A percentile compares a stretch with the other conserved stretches of the same genome.
These are phyloP conservation scores for Eupristina koningsbergeri DNA, from an alignment of 1,140 invertebrate species.

Conservation along the genomic window DNA sequence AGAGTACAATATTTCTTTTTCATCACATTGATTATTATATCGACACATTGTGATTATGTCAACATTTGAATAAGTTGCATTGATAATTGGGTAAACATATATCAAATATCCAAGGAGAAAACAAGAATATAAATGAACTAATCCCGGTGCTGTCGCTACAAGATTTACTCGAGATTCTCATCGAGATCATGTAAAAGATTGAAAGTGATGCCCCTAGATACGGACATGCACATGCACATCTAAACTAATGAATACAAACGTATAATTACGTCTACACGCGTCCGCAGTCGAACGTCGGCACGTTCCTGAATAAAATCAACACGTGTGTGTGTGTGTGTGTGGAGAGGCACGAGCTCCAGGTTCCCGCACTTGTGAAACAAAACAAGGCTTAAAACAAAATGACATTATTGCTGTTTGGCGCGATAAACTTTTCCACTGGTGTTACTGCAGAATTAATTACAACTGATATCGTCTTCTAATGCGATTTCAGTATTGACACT, in stretches of 20 bases:
- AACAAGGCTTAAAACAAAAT: conserved; percentile 23
- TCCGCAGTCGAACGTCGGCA: too few species aligned
- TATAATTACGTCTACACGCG: too few species aligned
- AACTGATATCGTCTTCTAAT: conserved; percentile 19
- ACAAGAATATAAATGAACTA: neutral
- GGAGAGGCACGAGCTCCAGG: too few species aligned
- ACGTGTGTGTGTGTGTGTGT: too few species aligned
- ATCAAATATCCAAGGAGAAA: neutral
- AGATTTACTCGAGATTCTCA: neutral
- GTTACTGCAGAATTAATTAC: conserved; percentile 22
- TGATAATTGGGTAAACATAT: neutral
- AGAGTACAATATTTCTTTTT: too few species aligned
- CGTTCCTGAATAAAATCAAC: too few species aligned
- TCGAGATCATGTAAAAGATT: neutral
- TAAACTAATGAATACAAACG: too few species aligned
- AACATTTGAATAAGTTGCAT: neutral
- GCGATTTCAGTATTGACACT: conserved; percentile 9
- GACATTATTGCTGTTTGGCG: conserved; percentile 18
- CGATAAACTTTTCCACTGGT: conserved; percentile 21
- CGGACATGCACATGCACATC: too few species aligned
- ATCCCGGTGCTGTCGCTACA: neutral
- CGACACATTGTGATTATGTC: neutral
- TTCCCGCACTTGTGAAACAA: conserved; percentile 19
- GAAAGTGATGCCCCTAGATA: neutral
- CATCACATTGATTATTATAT: neutral